Percentiles rank a stretch among this genome's conserved stretches.
Evolutionary conservation across 2,888 invertebrate species (phyloP).

Genomic region (Eupithecia centaureata): DNA sequence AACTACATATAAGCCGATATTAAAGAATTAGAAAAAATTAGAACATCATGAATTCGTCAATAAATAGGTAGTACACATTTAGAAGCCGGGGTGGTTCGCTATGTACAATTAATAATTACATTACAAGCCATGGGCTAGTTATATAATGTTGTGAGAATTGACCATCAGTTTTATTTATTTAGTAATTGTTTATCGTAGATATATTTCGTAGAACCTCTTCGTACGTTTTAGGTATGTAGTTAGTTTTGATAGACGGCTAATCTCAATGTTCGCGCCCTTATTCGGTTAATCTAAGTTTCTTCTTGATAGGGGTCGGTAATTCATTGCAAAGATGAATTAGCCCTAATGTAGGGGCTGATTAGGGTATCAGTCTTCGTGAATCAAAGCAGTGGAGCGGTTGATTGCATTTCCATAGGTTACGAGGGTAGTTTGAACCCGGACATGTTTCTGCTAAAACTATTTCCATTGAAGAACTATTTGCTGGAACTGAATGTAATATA

Average conservation of each 20-base stretch:
- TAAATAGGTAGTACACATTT: too few species aligned
- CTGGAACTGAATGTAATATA: too few species aligned
- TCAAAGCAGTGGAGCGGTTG: constrained; percentile 13
- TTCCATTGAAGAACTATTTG: too few species aligned
- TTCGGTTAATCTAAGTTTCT: constrained; percentile 6
- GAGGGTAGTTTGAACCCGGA: neutral
- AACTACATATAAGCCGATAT: too few species aligned
- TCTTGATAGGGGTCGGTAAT: constrained; percentile 19
- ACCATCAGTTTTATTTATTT: neutral
- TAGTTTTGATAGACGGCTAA: neutral
- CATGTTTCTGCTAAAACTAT: neutral
- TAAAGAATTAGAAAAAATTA: too few species aligned
- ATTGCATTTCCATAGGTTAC: constrained; percentile 13
- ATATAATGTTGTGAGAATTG: too few species aligned
- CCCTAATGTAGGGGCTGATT: constrained; percentile 25
- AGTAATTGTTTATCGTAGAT: too few species aligned
- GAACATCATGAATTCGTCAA: too few species aligned
- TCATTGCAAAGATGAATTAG: constrained; percentile 27
- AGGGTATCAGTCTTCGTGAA: constrained; percentile 28
- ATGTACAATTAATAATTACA: too few species aligned
- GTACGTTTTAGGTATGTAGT: neutral
- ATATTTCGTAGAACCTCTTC: neutral
- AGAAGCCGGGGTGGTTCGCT: too few species aligned
- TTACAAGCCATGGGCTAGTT: too few species aligned
- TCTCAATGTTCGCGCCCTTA: neutral